Evolutionary conservation across 2,797 vertebrate genomes (phyloP).

Genomic region (Pteronotus mesoamericanus): DNA sequence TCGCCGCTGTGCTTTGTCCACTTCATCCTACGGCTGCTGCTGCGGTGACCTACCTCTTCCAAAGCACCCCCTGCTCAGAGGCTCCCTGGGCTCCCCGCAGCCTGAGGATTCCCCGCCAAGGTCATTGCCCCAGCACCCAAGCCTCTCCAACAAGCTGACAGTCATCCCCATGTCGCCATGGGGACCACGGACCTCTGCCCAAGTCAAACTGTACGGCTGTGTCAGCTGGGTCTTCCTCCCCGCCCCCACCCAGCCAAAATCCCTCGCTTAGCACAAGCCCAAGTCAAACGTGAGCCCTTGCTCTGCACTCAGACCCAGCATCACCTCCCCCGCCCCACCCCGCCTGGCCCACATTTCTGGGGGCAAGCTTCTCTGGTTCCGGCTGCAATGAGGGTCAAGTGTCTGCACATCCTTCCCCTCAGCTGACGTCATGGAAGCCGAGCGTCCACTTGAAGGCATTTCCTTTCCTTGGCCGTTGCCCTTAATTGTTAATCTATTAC

Average conservation of each 20-base stretch:
- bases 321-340: fast-evolving
- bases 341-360: not conserved
- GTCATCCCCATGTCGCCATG: not conserved
- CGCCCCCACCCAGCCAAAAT: not conserved
- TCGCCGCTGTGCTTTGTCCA: not conserved
- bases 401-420: not conserved
- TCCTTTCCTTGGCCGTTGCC: not conserved
- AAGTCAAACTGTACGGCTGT: not conserved
- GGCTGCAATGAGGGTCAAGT: not conserved
- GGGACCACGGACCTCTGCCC: not conserved
- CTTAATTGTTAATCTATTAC: not conserved
- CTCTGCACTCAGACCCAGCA: not conserved
- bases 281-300: not conserved
- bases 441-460: not conserved
- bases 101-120: not conserved
- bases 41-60: not conserved
- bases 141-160: not conserved
- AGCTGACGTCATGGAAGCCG: not conserved
- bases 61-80: not conserved
- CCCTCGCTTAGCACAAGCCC: fast-evolving
- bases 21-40: fast-evolving
- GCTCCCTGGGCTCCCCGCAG: too few relatives aligned
- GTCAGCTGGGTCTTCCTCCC: not conserved
- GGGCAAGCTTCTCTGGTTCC: not conserved
- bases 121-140: not conserved